Base-by-base conservation (phyloP, 2,113 vertebrate species). In the Syrmaticus mikado region DNA sequence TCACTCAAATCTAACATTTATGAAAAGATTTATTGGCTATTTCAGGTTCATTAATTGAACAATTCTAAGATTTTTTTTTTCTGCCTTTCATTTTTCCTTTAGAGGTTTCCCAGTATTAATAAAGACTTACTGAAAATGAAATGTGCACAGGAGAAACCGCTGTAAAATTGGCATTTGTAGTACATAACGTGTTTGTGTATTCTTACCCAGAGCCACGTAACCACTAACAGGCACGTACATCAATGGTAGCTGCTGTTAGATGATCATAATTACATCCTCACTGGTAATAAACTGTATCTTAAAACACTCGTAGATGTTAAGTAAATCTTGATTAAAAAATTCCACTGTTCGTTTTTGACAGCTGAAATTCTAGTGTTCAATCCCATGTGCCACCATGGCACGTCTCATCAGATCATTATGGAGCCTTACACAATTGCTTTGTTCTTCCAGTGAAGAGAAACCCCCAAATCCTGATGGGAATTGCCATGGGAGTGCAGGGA, bases 181-280 rank as follows among this genome's bases (percentile, higher is more conserved):
- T 46, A 79, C 74, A 90, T 27, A 32, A 65, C 1, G 14, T 25
- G 52, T 25, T 36, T 5, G 19, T 32, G 5, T 3, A 13, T 11
- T 20, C 52, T 9, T 6, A 21, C 10, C 19, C 52, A 12, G 27
- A 65, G 48, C 13, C 46, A 28, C 8, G 11, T 3, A 16, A 22
- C 48, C 66, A 30, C 7, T 8, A 13, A 24, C 3, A 41, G 40
- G 48, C 8, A 24, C 8, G 2, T 1, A 5, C 66, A 60, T 0
- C 25, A 41, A 22, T 1, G 3, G 57, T 1, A 28, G 66, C 67
- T 38, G 50, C 12, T 15, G 65, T 25, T 36, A 13, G n/a, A 17
- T 6, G 28, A 13, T 4, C 21, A 11, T 34, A 50, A 73, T 67
- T 20, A 16, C 19, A 24, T 24, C 72, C 79, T 70, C n/a, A 6